Evolutionary conservation across 2,888 invertebrate genomes (phyloP).

Genomic region (Orthosia incerta): DNA sequence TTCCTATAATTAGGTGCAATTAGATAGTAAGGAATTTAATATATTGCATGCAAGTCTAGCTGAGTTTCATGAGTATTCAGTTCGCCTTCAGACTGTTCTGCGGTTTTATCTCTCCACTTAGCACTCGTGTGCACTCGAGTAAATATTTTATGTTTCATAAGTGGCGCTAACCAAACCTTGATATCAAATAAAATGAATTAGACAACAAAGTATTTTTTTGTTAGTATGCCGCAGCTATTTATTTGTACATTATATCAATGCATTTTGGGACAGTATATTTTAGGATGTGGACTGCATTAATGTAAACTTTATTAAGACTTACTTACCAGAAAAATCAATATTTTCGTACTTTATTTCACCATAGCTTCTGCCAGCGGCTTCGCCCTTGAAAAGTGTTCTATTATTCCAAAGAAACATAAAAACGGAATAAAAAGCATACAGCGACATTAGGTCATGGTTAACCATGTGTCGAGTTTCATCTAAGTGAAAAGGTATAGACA

Average conservation of each 20-base stretch:
- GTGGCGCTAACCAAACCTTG: not conserved
- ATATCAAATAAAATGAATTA: not conserved
- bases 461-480: too few relatives aligned
- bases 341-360: too few relatives aligned
- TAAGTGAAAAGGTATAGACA: too few relatives aligned
- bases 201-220: not conserved
- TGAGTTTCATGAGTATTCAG: conserved; percentile 9
- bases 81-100: not conserved
- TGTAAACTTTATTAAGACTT: too few relatives aligned
- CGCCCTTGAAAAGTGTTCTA: too few relatives aligned
- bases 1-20: conserved; percentile 10
- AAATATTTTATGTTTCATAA: conserved; percentile 19
- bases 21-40: conserved; percentile 2
- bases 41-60: not conserved
- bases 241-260: not conserved
- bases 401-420: too few relatives aligned
- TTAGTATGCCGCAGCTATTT: not conserved
- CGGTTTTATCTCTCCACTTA: not conserved
- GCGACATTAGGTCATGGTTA: too few relatives aligned
- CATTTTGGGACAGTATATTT: too few relatives aligned
- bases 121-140: conserved; percentile 3
- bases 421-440: too few relatives aligned
- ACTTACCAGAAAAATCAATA: too few relatives aligned
- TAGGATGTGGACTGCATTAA: too few relatives aligned
- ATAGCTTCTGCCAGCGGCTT: too few relatives aligned